phyloP scores from a whole-genome alignment of 1,140 invertebrate species.

The Leptinotarsa texana region DNA sequence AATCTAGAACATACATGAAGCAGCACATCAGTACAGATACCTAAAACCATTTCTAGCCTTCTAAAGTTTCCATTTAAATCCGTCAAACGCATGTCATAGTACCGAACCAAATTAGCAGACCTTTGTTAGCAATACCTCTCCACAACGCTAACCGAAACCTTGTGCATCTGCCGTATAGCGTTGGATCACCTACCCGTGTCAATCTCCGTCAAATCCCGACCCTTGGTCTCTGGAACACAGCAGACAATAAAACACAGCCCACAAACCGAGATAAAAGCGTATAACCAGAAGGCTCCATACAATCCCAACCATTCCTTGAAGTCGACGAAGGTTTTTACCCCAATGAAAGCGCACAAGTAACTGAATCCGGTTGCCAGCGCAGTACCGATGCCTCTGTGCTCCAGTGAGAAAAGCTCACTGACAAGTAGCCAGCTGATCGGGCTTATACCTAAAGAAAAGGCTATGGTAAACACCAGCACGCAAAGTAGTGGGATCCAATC shows the following conservation, averaged over 20 bases:
- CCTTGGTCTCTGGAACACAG: conserved; percentile 90
- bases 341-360: conserved; percentile 85
- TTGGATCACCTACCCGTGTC: conserved; percentile 59
- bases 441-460: conserved; percentile 85
- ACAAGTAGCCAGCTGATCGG: conserved; percentile 87
- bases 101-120: not conserved
- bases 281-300: conserved; percentile 86
- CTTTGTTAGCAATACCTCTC: conserved; percentile 46
- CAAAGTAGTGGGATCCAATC: conserved; percentile 82
- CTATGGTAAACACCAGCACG: conserved; percentile 79
- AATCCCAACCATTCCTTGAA: conserved; percentile 76
- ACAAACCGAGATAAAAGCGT: conserved; percentile 79
- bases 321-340: conserved; percentile 86
- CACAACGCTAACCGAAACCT: conserved; percentile 46
- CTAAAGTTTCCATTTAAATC: too few species aligned
- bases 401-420: conserved; percentile 84
- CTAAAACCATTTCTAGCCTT: not conserved
- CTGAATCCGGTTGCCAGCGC: conserved; percentile 83
- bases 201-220: conserved; percentile 86
- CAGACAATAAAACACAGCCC: conserved; percentile 83
- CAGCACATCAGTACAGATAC: not conserved
- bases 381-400: conserved; percentile 81
- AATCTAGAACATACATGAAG: not conserved
- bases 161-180: conserved; percentile 37
- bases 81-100: too few species aligned